phyloP scores from a whole-genome alignment of 1,140 invertebrate species.

The Idris sp. region DNA sequence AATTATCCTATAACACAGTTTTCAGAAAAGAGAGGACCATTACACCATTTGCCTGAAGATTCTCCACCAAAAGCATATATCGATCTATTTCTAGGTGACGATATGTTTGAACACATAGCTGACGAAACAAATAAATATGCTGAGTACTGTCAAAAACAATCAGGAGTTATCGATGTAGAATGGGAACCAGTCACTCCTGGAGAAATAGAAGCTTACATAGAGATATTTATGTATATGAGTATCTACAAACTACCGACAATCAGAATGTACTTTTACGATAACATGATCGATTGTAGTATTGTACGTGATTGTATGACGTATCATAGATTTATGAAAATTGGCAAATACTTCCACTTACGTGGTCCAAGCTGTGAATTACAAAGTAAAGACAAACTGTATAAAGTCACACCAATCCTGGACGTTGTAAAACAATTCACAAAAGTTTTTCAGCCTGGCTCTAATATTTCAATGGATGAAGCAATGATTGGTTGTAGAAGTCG shows the following conservation, averaged over 20 bases:
- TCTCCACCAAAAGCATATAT: background rate
- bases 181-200: background rate
- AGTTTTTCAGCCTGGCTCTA: constrained; percentile 1
- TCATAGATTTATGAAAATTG: constrained; percentile 2
- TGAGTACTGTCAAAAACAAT: background rate
- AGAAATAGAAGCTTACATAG: constrained; percentile 6
- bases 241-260: constrained; percentile 7
- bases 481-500: constrained; percentile 14
- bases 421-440: background rate
- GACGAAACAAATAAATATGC: constrained; percentile 2
- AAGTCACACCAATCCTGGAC: constrained; percentile 9
- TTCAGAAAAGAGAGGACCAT: background rate
- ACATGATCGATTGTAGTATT: background rate
- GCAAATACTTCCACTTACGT: constrained; percentile 5
- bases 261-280: constrained; percentile 5
- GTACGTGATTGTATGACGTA: constrained; percentile 1
- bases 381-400: constrained; percentile 1
- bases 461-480: constrained; percentile 15
- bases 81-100: constrained; percentile 6
- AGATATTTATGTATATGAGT: constrained; percentile 5
- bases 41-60: background rate
- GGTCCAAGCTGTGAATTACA: background rate
- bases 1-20: background rate
- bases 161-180: background rate
- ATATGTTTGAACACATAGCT: constrained; percentile 7